Base-by-base conservation (phyloP, 1,140 invertebrate species). In the Cryptotermes secundus region DNA sequence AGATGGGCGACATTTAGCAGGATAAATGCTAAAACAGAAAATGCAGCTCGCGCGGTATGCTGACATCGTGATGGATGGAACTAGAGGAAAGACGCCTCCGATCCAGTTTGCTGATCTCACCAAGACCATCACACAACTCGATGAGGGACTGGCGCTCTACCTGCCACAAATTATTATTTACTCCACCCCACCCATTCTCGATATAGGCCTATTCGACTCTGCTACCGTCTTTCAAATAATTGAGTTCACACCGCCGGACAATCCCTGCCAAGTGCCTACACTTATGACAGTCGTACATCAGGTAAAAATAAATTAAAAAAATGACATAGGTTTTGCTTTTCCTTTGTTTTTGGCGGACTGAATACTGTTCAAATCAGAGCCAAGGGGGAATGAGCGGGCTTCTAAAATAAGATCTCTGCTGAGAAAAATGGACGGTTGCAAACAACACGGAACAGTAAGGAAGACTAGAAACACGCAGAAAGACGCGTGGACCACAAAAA, bases 281-380 rank as follows among this genome's bases (percentile, higher is more conserved):
- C 59, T 72, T 72, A 72, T 72, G 59, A 72, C 59, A 72, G 26
- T 31, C 59, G 26, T 31, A 72, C 59, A 72, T 31, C 59, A 72
- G 59, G 59, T 31, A 72, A 72, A 72, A 72, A 72, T 72, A 72
- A 72, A 72, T 72, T 12, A n/a, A 45, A 81, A 81, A 81, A 36
- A 81, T 81, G 80, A 45, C 35, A 38, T 35, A 34, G 34, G 35
- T 38, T 81, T 81, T 81, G 42, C 80, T 81, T 81, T 36, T 45
- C 80, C 42, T 81, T 81, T 81, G 80, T 81, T 81, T 49, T 81
- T 81, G 80, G 80, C 80, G 35, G 35, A 81, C 80, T 26, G 7
- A 81, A 81, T 81, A 31, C 80, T 81, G 80, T 45, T 81, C 34
- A 81, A 81, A 45, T 81, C n/a, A 72, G 59, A 72, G n/a, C 59